Percentiles rank a stretch among this genome's conserved stretches.
Conservation (phyloP, 2,797 vertebrate species). For the Myripristis jacobus region DNA sequence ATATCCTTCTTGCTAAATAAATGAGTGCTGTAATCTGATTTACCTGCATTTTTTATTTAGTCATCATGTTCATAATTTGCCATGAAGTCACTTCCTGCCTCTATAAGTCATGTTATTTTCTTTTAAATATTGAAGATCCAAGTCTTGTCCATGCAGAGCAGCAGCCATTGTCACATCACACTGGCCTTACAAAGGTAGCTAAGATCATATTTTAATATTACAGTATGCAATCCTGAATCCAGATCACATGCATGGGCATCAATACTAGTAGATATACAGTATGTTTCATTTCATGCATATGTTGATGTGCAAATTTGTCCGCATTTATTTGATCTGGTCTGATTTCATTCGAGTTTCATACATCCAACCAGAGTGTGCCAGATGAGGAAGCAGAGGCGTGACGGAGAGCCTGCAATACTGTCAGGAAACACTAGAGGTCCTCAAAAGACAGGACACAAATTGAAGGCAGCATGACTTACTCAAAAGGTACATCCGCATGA, state of each 20-base stretch:
- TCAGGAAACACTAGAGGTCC: conserved; percentile 1
- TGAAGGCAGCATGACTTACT: not conserved
- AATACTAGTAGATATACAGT: no score
- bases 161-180: no score
- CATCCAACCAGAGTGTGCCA: not conserved
- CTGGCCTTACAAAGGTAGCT: not conserved
- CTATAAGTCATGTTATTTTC: not conserved
- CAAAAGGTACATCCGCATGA: not conserved
- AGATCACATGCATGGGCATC: no score
- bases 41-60: conserved; percentile 8
- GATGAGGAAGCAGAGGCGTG: not conserved
- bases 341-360: not conserved
- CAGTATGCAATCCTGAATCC: no score
- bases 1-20: conserved; percentile 28
- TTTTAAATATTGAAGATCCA: conserved; percentile 46
- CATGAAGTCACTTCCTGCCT: not conserved
- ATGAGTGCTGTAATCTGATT: conserved; percentile 12
- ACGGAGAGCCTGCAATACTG: not conserved
- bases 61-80: not conserved
- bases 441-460: conserved; percentile 1
- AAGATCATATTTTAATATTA: no score
- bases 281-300: no score
- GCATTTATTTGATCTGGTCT: not conserved
- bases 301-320: not conserved
- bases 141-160: conserved; percentile 14